Evolutionary conservation across 2,888 invertebrate species (phyloP), one percentile per base, ranked within the genome.

Genomic region (Aradus depressus): DNA sequence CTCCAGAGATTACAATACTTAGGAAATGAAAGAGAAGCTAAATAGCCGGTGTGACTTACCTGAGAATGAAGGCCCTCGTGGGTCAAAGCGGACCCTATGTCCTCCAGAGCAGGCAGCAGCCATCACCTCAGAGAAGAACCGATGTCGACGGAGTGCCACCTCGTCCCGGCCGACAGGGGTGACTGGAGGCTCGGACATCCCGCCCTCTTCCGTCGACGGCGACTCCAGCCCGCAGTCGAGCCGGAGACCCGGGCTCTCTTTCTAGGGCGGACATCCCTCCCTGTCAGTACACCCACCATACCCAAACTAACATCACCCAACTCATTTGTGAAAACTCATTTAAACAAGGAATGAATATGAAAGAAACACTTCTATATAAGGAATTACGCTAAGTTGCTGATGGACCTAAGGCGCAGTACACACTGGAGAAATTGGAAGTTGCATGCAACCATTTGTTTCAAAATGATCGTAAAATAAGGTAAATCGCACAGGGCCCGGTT

Each of bases 151-250:
- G 60, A 85, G 67, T 57, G 84, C 85, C 60, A 85, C 69, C 65
- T 85, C 84, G 67, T 85, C 85, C 52, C 81, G 48, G 49, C 84
- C 84, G 39, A 85, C 79, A 14, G 83, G 85, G 52, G 83, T 84
- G 50, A 81, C 84, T 41, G 84, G 84, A 58, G 80, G 79, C 57
- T 80, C 78, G 56, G 70, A 71, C 56, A 75, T 72, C n/a, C 75
- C 75, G 48, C 75, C 75, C 35, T 65, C 62, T 57, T 66, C 68
- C 42, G 32, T 18, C 3, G 45, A 16, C 31, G 50, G 50, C 21
- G 38, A 26, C 44, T 38, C 50, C 34, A 42, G 42, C 10, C 47
- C 43, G 10, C 48, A 37, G 28, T 47, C 48, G 39, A 50, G 25
- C 4, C 49, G 19, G 18, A 51, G 44, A 18, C 51, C 44, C 18